Evolutionary conservation across 1,140 invertebrate species (phyloP), one percentile per base, ranked within the genome.

Genomic region (Drosophila nannoptera): DNA sequence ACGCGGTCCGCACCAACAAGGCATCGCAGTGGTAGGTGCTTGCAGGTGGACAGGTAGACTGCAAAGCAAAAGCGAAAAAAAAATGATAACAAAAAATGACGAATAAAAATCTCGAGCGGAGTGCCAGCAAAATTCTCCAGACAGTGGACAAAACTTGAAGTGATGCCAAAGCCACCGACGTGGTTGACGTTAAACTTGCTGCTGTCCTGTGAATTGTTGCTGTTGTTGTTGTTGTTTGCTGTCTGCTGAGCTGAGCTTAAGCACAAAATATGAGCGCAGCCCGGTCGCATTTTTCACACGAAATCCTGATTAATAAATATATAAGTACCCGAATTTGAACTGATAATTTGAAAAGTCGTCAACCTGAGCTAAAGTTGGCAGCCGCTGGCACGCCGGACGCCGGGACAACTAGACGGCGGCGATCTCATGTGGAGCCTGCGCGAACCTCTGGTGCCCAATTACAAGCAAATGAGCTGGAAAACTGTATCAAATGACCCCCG

Each of bases 391-490:
- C 32, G 11, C 33, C 3, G 42, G 42, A 67, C 54, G 43, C 5
- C 7, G 11, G 54, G 33, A 42, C 52, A 9, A 7, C 22, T 22
- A 22, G 22, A 55, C 49, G 35, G 38, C 42, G 49, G 14, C 60
- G 55, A 80, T 76, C 76, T 60, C 76, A 67, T 71, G 74, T 56
- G 70, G 78, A 84, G 69, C 62, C 74, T 73, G 74, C 59, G 69
- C 73, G 58, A 70, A 69, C 60, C 49, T 54, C 32, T 53, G 78
- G 83, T 87, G 83, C 83, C 83, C 83, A 87, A 87, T 87, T 87
- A 87, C 83, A 87, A 83, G 78, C 76, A 87, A 87, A 87, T 87
- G 83, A 87, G 83, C 83, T 87, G 83, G 83, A 87, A 87, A 87
- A 87, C 78, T 87, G 84, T 87, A 87, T 87, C 83, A 87, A 87